These are phyloP conservation scores for Microctenopoma lineatum DNA, from an alignment of 2,797 vertebrate genomes.

Conservation along the genomic window DNA sequence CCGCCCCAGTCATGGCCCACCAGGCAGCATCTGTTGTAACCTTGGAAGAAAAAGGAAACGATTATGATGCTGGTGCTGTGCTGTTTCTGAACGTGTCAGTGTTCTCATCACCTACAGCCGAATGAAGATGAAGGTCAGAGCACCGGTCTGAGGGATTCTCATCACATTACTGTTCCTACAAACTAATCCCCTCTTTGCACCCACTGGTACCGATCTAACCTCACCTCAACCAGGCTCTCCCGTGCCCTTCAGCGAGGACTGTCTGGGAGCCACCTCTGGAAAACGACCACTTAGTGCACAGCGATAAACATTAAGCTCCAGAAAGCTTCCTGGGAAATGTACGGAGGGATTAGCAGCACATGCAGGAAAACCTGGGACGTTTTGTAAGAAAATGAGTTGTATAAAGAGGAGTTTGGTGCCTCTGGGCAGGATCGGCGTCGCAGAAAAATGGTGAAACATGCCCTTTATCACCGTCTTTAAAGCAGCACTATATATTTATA, in stretches of 20 bases:
- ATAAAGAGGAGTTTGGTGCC: neutral
- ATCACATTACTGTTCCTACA: constrained; percentile 47
- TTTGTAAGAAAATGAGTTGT: neutral
- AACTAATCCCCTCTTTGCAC: constrained; percentile 38
- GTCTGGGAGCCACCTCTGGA: constrained; percentile 2
- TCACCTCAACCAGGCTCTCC: constrained; percentile 5
- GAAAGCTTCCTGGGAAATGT: constrained; percentile 38
- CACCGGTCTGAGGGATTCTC: constrained; percentile 36
- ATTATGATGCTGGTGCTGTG: neutral
- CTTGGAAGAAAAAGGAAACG: constrained; percentile 74
- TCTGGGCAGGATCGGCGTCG: neutral
- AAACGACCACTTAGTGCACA: constrained; percentile 3
- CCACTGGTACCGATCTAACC: constrained; percentile 23
- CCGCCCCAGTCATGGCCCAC: constrained; percentile 99
- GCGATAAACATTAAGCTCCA: constrained; percentile 30
- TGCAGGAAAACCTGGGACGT: constrained; percentile 9
- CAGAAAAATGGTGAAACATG: neutral
- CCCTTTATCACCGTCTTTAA: neutral
- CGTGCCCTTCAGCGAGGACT: neutral
- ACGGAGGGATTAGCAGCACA: constrained; percentile 6
- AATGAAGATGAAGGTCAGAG: constrained; percentile 63
- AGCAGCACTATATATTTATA: neutral
- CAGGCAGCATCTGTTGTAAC: constrained; percentile 96
- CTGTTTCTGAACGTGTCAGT: constrained; percentile 21
- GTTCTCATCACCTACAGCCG: constrained; percentile 45